Evolutionary conservation across 1,140 invertebrate species (phyloP), one percentile per base, ranked within the genome.

Genomic region (Drosophila pruinosa): DNA sequence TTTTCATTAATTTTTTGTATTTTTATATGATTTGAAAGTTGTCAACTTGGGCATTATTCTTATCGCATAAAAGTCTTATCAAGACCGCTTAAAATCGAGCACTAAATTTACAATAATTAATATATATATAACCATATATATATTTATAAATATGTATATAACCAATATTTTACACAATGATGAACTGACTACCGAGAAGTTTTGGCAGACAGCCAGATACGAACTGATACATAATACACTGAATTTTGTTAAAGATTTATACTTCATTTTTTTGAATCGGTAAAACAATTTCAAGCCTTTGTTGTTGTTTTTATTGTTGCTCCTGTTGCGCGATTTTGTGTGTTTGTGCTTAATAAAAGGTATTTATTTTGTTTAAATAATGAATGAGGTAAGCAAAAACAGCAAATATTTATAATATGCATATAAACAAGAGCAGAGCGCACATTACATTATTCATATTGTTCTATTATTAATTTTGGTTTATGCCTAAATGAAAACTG

Each of bases 41-140:
- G 54, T 81, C 59, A 71, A 79, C 62, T 75, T 57, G 50, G 54
- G 38, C 53, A 19, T 54, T 61, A 53, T 57, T 52, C 81, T 86
- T 86, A 86, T 58, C 36, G 77, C 78, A 71, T 88, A 78, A 81
- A 85, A 85, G 78, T 86, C 81, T 86, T 86, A 88, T 85, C 77
- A 85, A 85, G 77, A 86, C 80, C 81, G 65, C 80, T 81, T 85
- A 86, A 85, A 86, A 86, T 71, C 80, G 79, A 85, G 68, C 68
- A 59, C 80, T 85, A 80, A 85, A 85, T 85, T 47, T 85, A 85
- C 82, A 85, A 67, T 52, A 65, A 76, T 59, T 69, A 43, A 57
- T 28, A 43, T 43, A 43, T 50, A 19, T 50, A 21, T 50, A 67
- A 58, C 10, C 22, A 58, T 43, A 39, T 39, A 39, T 39, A 12